phyloP scores from a whole-genome alignment of 2,113 vertebrate species.

The Peromyscus polionotus region DNA sequence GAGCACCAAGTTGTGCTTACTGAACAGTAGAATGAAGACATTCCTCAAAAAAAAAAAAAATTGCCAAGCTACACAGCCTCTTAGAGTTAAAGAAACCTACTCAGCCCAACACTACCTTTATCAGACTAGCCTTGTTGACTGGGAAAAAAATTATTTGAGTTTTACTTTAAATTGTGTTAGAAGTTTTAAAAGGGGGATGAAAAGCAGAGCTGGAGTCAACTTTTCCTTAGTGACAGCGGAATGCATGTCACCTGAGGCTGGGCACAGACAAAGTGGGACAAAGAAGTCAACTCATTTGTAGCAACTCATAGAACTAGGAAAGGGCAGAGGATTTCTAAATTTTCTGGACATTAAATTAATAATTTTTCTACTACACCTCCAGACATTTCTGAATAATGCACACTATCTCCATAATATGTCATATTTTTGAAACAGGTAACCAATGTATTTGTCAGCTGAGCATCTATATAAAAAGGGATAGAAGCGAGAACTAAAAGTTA shows the following conservation, averaged over 20 bases:
- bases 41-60: background rate
- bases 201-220: background rate
- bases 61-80: background rate
- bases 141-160: background rate
- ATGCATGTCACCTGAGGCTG: background rate
- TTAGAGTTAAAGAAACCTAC: background rate
- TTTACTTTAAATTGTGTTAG: slow-evolving; percentile 30
- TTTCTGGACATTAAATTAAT: background rate
- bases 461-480: background rate
- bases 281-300: background rate
- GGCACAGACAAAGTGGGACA: background rate
- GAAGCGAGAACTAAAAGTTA: slow-evolving; percentile 30
- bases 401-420: background rate
- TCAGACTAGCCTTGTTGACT: background rate
- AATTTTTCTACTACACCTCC: background rate
- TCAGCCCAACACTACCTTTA: slow-evolving; percentile 35
- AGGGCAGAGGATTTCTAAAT: background rate
- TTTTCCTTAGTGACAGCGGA: slow-evolving; percentile 33
- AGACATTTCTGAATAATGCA: background rate
- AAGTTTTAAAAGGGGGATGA: slow-evolving; percentile 30
- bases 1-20: background rate
- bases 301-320: background rate
- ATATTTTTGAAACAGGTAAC: slow-evolving; percentile 10
- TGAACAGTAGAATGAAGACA: background rate
- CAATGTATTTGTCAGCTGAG: background rate